phyloP scores from a whole-genome alignment of 2,113 vertebrate genomes.

The Lepus americanus region DNA sequence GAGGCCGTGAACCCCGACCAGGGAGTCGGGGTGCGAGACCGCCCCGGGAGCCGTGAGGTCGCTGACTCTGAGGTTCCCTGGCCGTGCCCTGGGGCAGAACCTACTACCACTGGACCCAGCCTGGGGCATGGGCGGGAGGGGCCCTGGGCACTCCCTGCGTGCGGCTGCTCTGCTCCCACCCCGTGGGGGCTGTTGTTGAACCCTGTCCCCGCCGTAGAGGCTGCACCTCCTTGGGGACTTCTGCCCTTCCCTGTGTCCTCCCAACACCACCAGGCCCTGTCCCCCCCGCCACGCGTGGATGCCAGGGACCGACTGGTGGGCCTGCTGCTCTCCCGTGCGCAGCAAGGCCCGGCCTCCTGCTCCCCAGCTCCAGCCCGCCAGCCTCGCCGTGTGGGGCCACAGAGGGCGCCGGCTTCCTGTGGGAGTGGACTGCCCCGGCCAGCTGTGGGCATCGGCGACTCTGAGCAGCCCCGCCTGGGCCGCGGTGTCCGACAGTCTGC shows the following conservation, averaged over 20 bases:
- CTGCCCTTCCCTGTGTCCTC: background rate
- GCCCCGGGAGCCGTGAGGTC: rapidly evolving
- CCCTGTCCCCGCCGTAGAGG: too few species aligned
- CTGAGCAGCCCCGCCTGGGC: background rate
- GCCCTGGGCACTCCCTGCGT: background rate
- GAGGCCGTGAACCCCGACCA: background rate
- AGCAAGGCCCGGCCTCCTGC: background rate
- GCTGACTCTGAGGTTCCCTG: too few species aligned
- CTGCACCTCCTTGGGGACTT: too few species aligned
- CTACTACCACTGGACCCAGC: background rate
- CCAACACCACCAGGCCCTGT: too few species aligned
- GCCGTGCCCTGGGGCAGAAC: background rate
- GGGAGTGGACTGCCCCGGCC: too few species aligned
- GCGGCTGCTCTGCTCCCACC: background rate
- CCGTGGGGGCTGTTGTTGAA: background rate
- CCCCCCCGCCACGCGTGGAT: too few species aligned
- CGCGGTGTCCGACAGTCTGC: background rate
- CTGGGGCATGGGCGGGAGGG: background rate
- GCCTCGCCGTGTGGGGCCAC: too few species aligned
- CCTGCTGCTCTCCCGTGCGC: background rate
- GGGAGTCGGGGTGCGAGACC: background rate
- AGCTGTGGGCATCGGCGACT: too few species aligned
- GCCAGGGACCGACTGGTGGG: too few species aligned
- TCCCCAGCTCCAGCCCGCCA: background rate
- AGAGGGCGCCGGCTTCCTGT: too few species aligned